phyloP scores from a whole-genome alignment of 2,888 invertebrate genomes.

The Asteroscopus sphinx region DNA sequence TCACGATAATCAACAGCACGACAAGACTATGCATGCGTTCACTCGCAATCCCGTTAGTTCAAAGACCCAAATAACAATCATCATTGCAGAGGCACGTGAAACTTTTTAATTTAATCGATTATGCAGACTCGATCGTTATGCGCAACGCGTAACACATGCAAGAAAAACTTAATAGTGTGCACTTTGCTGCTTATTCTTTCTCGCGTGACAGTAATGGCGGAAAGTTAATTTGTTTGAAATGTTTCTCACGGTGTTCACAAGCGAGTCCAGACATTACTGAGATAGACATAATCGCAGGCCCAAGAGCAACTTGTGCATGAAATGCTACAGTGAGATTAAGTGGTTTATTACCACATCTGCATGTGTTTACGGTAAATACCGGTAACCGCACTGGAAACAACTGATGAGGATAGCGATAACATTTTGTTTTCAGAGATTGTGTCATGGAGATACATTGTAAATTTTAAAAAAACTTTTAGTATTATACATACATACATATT shows the following conservation, averaged over 20 bases:
- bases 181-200: slow-evolving; percentile 73
- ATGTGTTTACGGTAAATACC: slow-evolving; percentile 53
- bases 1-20: slow-evolving; percentile 58
- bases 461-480: not conserved
- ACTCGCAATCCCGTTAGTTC: slow-evolving; percentile 80
- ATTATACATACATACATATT: too few relatives aligned
- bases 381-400: slow-evolving; percentile 39
- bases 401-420: slow-evolving; percentile 51
- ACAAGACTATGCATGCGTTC: slow-evolving; percentile 69
- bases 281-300: slow-evolving; percentile 57
- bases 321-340: slow-evolving; percentile 48
- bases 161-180: slow-evolving; percentile 70
- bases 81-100: slow-evolving; percentile 72
- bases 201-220: slow-evolving; percentile 82
- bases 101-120: slow-evolving; percentile 75
- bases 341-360: slow-evolving; percentile 52
- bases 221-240: slow-evolving; percentile 80
- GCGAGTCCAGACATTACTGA: slow-evolving; percentile 67
- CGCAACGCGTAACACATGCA: slow-evolving; percentile 68
- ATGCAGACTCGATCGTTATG: slow-evolving; percentile 67
- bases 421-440: slow-evolving; percentile 1
- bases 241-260: slow-evolving; percentile 83
- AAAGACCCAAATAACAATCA: slow-evolving; percentile 78
- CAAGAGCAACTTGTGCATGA: slow-evolving; percentile 57
- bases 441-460: not conserved